phyloP scores from a whole-genome alignment of 2,888 invertebrate genomes.

The Parelbella ahira region DNA sequence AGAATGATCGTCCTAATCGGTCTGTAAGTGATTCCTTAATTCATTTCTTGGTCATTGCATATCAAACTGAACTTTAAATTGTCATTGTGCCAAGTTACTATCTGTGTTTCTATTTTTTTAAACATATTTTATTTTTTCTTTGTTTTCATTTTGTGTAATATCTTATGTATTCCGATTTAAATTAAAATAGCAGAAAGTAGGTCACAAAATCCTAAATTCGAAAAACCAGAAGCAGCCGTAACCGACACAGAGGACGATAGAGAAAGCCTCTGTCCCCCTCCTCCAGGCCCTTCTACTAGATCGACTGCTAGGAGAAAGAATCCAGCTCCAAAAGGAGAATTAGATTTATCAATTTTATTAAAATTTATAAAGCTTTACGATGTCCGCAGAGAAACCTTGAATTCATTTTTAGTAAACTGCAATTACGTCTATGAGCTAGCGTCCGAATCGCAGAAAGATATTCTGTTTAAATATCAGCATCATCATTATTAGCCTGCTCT shows the following conservation, averaged over 20 bases:
- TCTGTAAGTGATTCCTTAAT: no score
- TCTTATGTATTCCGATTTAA: background rate
- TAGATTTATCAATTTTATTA: background rate
- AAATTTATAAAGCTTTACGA: constrained; percentile 9
- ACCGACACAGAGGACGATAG: constrained; percentile 2
- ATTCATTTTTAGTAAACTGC: constrained; percentile 11
- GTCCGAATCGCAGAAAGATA: background rate
- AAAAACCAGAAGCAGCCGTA: constrained; percentile 2
- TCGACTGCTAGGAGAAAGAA: background rate
- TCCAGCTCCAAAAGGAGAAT: background rate
- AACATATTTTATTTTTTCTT: background rate
- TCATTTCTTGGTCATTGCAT: no score
- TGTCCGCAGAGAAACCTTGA: constrained; percentile 1
- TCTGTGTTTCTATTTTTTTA: background rate
- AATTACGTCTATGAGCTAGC: constrained; percentile 5
- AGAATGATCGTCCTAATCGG: no score
- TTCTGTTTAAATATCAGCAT: constrained; percentile 11
- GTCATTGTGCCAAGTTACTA: no score
- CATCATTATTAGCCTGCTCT: constrained; percentile 4
- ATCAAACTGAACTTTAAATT: no score
- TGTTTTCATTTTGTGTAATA: background rate
- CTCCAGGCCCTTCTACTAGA: background rate
- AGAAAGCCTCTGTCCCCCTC: constrained; percentile 1
- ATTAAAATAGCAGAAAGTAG: constrained; percentile 7
- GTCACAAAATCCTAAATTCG: constrained; percentile 4